Evolutionary conservation across 2,113 vertebrate species (phyloP).

Genomic region (Bostrychus sinensis): DNA sequence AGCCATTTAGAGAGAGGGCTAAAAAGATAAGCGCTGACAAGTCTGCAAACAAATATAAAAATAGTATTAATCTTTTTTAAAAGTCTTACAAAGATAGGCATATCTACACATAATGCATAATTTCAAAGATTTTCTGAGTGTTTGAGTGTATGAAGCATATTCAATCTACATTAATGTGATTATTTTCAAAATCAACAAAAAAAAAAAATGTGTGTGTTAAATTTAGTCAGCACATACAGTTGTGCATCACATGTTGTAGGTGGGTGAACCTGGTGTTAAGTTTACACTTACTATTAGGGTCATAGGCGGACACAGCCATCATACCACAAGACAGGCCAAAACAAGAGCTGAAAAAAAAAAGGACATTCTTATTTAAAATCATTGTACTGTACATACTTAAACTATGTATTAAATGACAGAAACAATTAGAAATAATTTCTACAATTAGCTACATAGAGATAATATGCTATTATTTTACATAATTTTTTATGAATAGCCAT

Average conservation of each 20-base stretch:
- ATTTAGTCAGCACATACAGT: neutral
- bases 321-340: conserved; percentile 86
- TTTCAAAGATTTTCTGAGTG: no score
- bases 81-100: no score
- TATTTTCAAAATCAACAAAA: no score
- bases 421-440: no score
- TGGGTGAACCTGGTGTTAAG: neutral
- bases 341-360: conserved; percentile 73
- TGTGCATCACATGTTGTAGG: neutral
- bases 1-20: conserved; percentile 89
- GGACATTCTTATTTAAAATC: neutral
- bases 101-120: neutral
- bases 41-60: conserved; percentile 64
- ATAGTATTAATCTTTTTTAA: neutral
- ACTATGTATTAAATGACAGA: no score
- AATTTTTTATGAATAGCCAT: no score
- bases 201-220: neutral
- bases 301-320: conserved; percentile 83
- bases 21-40: conserved; percentile 88
- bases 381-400: neutral
- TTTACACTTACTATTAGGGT: conserved; percentile 77
- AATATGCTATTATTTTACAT: no score
- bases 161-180: no score
- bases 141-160: neutral
- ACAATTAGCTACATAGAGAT: no score